Percentiles rank a stretch among this genome's conserved stretches.
phyloP scores from a whole-genome alignment of 2,797 vertebrate species.

The Neosilurus hyrtlii region DNA sequence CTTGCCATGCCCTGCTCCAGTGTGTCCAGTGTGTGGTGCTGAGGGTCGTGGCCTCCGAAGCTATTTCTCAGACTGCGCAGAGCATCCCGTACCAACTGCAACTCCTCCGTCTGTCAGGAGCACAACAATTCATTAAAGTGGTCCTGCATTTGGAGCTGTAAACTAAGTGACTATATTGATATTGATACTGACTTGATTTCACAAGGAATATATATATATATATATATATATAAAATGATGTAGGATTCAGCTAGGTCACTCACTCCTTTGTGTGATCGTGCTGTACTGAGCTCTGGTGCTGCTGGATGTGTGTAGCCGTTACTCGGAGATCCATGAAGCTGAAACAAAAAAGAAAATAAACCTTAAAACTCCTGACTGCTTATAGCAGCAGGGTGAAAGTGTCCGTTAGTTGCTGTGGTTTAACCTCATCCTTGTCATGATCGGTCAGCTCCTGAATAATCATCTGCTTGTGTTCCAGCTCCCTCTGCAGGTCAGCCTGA shows the following conservation, averaged over 20 bases:
- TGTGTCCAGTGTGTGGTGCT: conserved; percentile 97
- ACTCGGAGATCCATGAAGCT: conserved; percentile 75
- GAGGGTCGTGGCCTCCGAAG: conserved; percentile 90
- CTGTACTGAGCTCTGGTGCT: conserved; percentile 62
- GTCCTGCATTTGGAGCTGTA: no score
- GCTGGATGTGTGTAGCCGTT: conserved; percentile 80
- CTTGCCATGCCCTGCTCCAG: conserved; percentile 94
- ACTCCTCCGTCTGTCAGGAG: conserved; percentile 77
- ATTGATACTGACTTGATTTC: no score
- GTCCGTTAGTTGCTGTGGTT: not conserved
- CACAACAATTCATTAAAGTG: not conserved
- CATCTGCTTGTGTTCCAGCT: conserved; percentile 82
- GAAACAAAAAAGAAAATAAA: conserved; percentile 20
- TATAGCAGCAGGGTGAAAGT: not conserved
- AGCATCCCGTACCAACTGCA: conserved; percentile 90
- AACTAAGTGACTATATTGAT: no score
- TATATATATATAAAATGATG: not conserved
- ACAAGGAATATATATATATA: no score
- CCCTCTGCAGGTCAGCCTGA: conserved; percentile 82
- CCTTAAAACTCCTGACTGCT: conserved; percentile 6
- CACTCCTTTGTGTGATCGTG: conserved; percentile 77
- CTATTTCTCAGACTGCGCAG: conserved; percentile 90
- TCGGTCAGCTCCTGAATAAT: conserved; percentile 80
- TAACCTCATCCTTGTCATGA: conserved; percentile 81
- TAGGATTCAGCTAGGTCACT: conserved; percentile 51